Conservation (phyloP, 2,888 invertebrate species). For the Ectropis crepuscularia region DNA sequence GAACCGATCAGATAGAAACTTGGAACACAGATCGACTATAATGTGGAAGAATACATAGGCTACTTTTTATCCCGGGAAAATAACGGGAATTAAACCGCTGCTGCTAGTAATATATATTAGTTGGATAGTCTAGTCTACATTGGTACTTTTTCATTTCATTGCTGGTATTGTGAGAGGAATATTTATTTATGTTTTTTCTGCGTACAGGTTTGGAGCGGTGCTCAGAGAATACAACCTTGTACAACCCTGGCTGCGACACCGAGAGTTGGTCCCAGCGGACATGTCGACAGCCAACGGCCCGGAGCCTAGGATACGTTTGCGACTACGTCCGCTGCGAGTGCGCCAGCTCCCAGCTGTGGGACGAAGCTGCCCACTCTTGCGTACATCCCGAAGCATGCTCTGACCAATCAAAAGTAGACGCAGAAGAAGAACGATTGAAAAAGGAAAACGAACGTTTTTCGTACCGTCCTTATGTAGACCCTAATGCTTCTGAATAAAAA, state of each 20-base stretch:
- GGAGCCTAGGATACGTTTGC: conserved; percentile 47
- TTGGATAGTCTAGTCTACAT: too few relatives aligned
- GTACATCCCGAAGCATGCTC: conserved; percentile 50
- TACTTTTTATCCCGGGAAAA: too few relatives aligned
- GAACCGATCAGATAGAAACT: too few relatives aligned
- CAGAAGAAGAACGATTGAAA: conserved; percentile 22
- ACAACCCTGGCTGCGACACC: conserved; percentile 45
- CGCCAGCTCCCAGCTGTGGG: conserved; percentile 47
- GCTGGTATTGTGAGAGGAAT: too few relatives aligned
- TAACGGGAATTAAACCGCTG: too few relatives aligned
- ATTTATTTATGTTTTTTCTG: neutral
- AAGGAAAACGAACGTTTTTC: conserved; percentile 5
- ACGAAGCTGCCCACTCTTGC: conserved; percentile 49
- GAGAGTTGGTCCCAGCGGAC: conserved; percentile 50
- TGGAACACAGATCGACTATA: too few relatives aligned
- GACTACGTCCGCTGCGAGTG: conserved; percentile 58
- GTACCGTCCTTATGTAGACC: conserved; percentile 5
- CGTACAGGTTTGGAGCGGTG: conserved; percentile 51
- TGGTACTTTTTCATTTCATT: too few relatives aligned
- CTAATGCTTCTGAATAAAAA: conserved; percentile 2
- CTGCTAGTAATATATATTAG: too few relatives aligned
- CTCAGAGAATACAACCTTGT: conserved; percentile 48
- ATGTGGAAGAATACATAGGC: too few relatives aligned
- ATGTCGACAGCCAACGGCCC: conserved; percentile 46
- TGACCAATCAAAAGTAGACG: conserved; percentile 40